phyloP scores from a whole-genome alignment of 2,888 invertebrate species.

The Eretmocerus hayati region DNA sequence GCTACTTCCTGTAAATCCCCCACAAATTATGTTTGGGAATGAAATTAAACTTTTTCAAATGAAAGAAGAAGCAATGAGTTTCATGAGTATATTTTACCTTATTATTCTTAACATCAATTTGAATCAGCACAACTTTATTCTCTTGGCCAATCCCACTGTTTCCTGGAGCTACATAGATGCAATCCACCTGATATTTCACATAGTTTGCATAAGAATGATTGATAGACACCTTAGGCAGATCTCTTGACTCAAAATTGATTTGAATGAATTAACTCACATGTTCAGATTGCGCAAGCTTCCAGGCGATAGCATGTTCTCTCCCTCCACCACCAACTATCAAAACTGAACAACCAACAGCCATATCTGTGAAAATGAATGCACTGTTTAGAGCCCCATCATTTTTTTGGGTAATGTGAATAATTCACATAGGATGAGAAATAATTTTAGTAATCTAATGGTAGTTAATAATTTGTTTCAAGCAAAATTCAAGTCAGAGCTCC shows the following conservation, averaged over 20 bases:
- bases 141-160: constrained; percentile 74
- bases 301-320: constrained; percentile 90
- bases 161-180: constrained; percentile 80
- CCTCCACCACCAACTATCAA: constrained; percentile 89
- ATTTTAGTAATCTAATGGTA: no score
- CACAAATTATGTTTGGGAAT: background rate
- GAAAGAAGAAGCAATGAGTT: background rate
- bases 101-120: constrained; percentile 62
- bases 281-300: constrained; percentile 82
- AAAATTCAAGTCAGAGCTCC: no score
- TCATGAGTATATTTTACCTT: constrained; percentile 48
- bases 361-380: no score
- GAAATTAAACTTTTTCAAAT: background rate
- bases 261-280: constrained; percentile 34
- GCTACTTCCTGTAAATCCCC: constrained; percentile 56
- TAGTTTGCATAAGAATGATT: background rate
- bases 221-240: background rate
- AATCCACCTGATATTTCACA: constrained; percentile 51
- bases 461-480: no score
- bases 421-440: no score
- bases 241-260: background rate
- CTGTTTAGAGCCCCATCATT: background rate
- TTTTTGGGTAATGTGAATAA: background rate
- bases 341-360: constrained; percentile 49
- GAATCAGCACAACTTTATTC: constrained; percentile 63